phyloP scores from a whole-genome alignment of 2,888 invertebrate genomes.

The Drosophila parthenogenetica region DNA sequence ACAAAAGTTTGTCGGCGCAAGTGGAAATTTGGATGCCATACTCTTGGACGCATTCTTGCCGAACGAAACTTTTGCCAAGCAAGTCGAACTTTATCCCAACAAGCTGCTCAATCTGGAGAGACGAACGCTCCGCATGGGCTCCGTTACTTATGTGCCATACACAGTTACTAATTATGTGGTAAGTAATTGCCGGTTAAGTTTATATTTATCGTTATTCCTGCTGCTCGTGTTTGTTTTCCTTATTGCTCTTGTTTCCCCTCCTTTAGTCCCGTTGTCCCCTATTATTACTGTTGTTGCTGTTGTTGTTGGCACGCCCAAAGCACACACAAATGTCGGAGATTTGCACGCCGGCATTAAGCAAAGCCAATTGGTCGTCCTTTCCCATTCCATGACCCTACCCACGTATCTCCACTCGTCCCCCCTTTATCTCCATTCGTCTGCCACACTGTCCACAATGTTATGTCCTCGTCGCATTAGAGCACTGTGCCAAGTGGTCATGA shows the following conservation, averaged over 20 bases:
- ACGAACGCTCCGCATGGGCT: constrained; percentile 80
- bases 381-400: background rate
- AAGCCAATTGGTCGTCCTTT: constrained; percentile 72
- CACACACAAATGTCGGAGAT: constrained; percentile 72
- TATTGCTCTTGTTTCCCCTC: constrained; percentile 38
- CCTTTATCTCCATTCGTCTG: background rate
- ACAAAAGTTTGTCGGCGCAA: constrained; percentile 83
- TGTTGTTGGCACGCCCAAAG: constrained; percentile 50
- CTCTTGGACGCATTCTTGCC: constrained; percentile 81
- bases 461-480: constrained; percentile 52
- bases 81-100: constrained; percentile 83
- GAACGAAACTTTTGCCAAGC: constrained; percentile 78
- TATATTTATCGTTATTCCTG: constrained; percentile 73
- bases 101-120: constrained; percentile 82
- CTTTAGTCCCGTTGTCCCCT: too few species aligned
- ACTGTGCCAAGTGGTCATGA: constrained; percentile 64
- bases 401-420: background rate
- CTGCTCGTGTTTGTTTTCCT: constrained; percentile 15
- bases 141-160: constrained; percentile 84
- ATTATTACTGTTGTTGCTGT: constrained; percentile 33
- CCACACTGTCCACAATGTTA: constrained; percentile 48
- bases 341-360: constrained; percentile 76
- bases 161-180: constrained; percentile 84
- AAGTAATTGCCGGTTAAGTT: constrained; percentile 82
- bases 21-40: constrained; percentile 82